These are phyloP conservation scores for Hypsibius dujardini DNA, from an alignment of 1,140 invertebrate species.

Conservation along the genomic window DNA sequence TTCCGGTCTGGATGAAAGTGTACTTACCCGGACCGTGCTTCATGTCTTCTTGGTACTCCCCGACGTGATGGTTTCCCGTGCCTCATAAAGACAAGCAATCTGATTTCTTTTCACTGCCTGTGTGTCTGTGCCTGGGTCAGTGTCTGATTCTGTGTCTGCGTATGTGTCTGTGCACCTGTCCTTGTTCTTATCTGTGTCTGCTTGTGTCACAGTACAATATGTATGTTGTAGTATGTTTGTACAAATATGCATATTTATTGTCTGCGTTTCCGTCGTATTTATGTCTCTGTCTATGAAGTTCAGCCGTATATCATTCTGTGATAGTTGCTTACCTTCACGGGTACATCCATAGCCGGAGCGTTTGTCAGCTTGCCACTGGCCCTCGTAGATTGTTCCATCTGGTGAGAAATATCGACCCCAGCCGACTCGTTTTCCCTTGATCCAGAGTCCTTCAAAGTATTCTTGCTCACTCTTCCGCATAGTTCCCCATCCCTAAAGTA, in stretches of 20 bases:
- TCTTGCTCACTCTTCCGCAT: slow-evolving; percentile 25
- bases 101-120: too few relatives aligned
- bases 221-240: too few relatives aligned
- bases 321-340: slow-evolving; percentile 28
- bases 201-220: too few relatives aligned
- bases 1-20: slow-evolving; percentile 33
- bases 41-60: slow-evolving; percentile 33
- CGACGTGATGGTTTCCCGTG: slow-evolving; percentile 34
- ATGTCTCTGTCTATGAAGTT: too few relatives aligned
- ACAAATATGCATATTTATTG: too few relatives aligned
- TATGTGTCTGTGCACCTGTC: too few relatives aligned
- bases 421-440: slow-evolving; percentile 33
- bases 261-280: too few relatives aligned
- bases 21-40: slow-evolving; percentile 36
- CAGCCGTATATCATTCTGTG: neutral
- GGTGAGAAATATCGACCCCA: slow-evolving; percentile 35
- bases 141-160: too few relatives aligned
- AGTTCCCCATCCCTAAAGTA: slow-evolving; percentile 6
- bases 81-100: neutral
- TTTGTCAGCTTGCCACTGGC: slow-evolving; percentile 35
- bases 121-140: too few relatives aligned
- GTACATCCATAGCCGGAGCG: slow-evolving; percentile 34
- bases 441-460: slow-evolving; percentile 37
- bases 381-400: slow-evolving; percentile 36
- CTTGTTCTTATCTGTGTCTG: too few relatives aligned